These are phyloP conservation scores for Terrapene triunguis DNA, from an alignment of 2,113 vertebrate genomes.

Conservation along the genomic window DNA sequence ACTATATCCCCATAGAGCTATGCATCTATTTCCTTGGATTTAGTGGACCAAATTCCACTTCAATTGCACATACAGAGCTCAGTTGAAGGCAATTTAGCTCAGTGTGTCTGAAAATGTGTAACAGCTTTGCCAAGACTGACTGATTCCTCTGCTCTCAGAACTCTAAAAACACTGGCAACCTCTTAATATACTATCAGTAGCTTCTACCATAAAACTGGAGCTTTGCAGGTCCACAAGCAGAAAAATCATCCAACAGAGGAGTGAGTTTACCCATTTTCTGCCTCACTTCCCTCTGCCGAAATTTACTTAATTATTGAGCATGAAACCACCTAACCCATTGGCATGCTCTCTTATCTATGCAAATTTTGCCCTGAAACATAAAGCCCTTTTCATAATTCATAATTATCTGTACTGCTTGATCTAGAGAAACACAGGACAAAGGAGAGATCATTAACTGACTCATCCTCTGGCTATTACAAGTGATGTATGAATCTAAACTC, in stretches of 20 bases:
- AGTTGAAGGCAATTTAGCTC: not conserved
- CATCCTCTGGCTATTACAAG: conserved; percentile 36
- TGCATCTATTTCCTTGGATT: not conserved
- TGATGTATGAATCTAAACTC: conserved; percentile 44
- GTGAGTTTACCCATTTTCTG: conserved; percentile 44
- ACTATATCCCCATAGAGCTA: not conserved
- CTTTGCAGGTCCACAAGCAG: conserved; percentile 3
- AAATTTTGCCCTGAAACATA: conserved; percentile 45
- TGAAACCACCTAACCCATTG: conserved; percentile 43
- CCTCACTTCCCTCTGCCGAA: conserved; percentile 9
- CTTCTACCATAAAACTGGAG: not conserved
- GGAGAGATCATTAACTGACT: conserved; percentile 59
- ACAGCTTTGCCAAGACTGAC: not conserved
- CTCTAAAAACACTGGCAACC: not conserved
- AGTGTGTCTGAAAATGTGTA: not conserved
- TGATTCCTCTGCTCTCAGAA: not conserved
- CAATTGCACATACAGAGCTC: not conserved
- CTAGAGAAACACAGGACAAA: conserved; percentile 64
- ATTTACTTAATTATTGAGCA: conserved; percentile 37
- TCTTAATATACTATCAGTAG: not conserved
- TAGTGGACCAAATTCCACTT: not conserved
- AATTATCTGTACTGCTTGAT: conserved; percentile 68
- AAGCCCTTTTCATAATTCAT: conserved; percentile 64
- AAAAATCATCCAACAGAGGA: not conserved
- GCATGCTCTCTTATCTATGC: conserved; percentile 41